Evolutionary conservation across 2,113 vertebrate genomes (phyloP).

Genomic region (Mesocricetus auratus): DNA sequence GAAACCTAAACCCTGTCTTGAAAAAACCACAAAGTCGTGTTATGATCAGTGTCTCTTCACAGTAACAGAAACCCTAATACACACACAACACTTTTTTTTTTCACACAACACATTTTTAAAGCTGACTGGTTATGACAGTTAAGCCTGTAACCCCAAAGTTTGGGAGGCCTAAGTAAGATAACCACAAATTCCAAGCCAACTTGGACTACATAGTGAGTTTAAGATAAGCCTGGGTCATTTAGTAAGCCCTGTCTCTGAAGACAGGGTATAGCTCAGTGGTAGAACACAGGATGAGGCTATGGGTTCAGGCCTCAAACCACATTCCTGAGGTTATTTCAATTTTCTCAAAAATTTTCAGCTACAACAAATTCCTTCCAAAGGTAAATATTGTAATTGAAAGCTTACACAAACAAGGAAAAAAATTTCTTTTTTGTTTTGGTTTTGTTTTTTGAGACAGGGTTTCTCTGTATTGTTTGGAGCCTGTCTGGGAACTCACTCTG

Average conservation of each 20-base stretch:
- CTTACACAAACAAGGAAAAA: not conserved
- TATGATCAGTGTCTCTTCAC: not conserved
- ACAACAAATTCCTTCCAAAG: not conserved
- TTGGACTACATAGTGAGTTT: not conserved
- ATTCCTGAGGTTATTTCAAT: constrained; percentile 1
- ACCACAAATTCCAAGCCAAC: not conserved
- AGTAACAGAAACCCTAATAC: not conserved
- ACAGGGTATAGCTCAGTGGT: not conserved
- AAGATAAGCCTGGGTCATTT: not conserved
- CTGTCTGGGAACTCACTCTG: too few species aligned
- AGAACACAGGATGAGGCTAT: not conserved
- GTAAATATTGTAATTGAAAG: constrained; percentile 21
- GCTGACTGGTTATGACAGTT: not conserved
- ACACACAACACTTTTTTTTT: not conserved
- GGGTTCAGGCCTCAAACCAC: not conserved
- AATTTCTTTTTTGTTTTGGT: too few species aligned
- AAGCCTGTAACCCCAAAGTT: not conserved
- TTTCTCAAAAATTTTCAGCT: not conserved
- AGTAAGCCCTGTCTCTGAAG: not conserved
- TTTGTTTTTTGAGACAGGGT: too few species aligned
- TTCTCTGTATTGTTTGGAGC: too few species aligned
- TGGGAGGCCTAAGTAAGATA: not conserved
- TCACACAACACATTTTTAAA: not conserved
- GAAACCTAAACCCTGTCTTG: too few species aligned
- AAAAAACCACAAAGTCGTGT: too few species aligned